These are phyloP conservation scores for Plotosus lineatus DNA, from an alignment of 2,113 vertebrate species.

Conservation along the genomic window DNA sequence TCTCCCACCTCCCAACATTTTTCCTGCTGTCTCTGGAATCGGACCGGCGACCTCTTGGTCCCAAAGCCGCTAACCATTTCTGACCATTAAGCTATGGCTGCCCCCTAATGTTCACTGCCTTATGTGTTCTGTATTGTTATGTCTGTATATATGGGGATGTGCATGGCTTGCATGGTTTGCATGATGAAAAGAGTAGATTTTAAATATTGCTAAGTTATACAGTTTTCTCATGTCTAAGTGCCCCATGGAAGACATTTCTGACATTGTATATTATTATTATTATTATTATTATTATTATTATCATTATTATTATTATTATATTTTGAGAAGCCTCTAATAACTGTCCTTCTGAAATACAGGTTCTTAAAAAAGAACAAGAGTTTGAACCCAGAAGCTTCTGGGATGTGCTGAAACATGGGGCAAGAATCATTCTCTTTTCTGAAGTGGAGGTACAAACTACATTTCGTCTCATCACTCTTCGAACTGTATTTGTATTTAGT, in stretches of 20 bases:
- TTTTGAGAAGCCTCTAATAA: constrained; percentile 61
- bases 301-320: no score
- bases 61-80: no score
- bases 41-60: no score
- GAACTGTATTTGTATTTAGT: not conserved
- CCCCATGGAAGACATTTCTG: not conserved
- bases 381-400: constrained; percentile 70
- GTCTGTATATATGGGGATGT: not conserved
- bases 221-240: not conserved
- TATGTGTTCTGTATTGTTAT: not conserved
- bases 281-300: no score
- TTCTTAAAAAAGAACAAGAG: constrained; percentile 69
- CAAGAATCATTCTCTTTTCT: constrained; percentile 73
- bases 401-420: constrained; percentile 70
- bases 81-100: not conserved
- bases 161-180: constrained; percentile 20
- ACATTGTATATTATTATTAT: no score
- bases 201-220: not conserved
- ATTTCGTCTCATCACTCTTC: constrained; percentile 46
- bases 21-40: no score
- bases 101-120: not conserved
- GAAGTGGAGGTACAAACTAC: constrained; percentile 66
- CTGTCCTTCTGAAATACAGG: constrained; percentile 68
- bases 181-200: constrained; percentile 7
- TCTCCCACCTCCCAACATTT: no score